Evolutionary conservation across 2,113 vertebrate genomes (phyloP), one percentile per base, ranked within the genome.

Genomic region (Catagonus wagneri): DNA sequence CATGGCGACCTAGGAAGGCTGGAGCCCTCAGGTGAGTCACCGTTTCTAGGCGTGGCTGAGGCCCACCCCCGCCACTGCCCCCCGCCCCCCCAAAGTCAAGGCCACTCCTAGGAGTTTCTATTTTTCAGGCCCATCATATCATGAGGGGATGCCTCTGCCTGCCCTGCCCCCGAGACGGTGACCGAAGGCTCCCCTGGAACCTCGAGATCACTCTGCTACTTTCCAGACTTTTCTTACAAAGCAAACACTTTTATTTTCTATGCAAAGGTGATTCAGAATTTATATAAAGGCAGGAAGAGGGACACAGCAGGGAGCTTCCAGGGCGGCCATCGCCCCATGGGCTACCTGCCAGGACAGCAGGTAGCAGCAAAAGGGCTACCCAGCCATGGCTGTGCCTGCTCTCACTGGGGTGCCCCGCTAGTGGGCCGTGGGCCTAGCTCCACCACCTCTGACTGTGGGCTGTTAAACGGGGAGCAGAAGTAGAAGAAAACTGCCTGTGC

Each of bases 221-320:
- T 86, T 83, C 44, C 95, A 97, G 89, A 96, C 93, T 97, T 97
- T 96, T 98, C 96, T 97, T 98, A 98, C 94, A 98, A 98, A 97
- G 97, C 97, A 96, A 97, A 98, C 96, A 97, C 96, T 95, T 97
- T 97, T 97, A 95, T 98, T 98, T 97, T 97, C 97, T 98, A 97
- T 97, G 97, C 97, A 98, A 98, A 96, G 91, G 89, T 97, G 97
- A 98, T 97, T 97, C 87, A 89, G 96, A 98, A 94, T 97, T 95
- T 83, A 90, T 97, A 98, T 94, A 98, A 98, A 97, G 94, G 96
- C 1, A 16, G 96, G 95, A 69, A 69, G 50, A 36, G 22, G 91
- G 93, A 54, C 61, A 66, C 90, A 83, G 66, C 94, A 95, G 75
- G 94, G 90, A 72, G 61, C 83, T 66, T 84, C 93, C 29, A 29